These are phyloP conservation scores for Podocnemis expansa DNA, from an alignment of 2,113 vertebrate genomes.

Conservation along the genomic window DNA sequence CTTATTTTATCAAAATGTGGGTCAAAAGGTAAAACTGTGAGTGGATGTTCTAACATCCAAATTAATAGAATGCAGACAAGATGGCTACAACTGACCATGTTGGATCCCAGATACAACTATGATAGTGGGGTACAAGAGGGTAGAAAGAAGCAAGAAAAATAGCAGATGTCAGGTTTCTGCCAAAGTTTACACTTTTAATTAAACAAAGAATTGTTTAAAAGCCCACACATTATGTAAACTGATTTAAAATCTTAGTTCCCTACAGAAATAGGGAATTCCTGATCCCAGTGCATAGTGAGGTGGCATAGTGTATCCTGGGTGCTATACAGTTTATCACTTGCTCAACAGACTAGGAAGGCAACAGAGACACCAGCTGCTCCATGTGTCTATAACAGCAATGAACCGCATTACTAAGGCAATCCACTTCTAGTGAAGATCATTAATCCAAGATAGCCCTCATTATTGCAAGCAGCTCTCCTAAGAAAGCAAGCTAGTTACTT, in stretches of 20 bases:
- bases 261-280: neutral
- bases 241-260: neutral
- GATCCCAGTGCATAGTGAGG: neutral
- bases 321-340: neutral
- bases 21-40: neutral
- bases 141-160: neutral
- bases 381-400: neutral
- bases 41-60: neutral
- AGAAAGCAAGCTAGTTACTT: neutral
- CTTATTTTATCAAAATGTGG: neutral
- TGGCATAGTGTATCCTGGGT: neutral
- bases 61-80: neutral
- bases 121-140: neutral
- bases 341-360: neutral
- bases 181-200: accelerated
- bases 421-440: constrained; percentile 14
- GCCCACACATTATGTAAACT: neutral
- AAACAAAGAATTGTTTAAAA: neutral
- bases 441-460: neutral
- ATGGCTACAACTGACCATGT: neutral
- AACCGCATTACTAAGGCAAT: constrained; percentile 17
- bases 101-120: neutral
- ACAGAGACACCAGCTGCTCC: neutral
- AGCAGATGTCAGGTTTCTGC: neutral
- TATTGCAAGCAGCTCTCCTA: neutral